These are phyloP conservation scores for Anthoptus insignis DNA, from an alignment of 2,888 invertebrate genomes.

Conservation along the genomic window DNA sequence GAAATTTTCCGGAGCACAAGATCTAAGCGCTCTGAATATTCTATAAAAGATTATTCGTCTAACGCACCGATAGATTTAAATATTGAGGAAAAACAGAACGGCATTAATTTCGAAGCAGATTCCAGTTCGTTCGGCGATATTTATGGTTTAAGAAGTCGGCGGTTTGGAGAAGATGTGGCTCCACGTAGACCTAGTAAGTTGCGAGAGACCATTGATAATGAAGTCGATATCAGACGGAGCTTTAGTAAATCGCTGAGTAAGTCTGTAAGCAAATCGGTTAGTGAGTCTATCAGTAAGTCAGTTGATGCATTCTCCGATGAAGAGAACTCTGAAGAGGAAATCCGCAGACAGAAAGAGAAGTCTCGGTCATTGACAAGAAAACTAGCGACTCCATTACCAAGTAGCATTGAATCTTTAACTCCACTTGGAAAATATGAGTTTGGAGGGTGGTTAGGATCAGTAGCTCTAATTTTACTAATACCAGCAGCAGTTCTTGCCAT, in stretches of 20 bases:
- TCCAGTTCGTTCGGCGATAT: slow-evolving; percentile 58
- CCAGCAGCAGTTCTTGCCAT: slow-evolving; percentile 70
- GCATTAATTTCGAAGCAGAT: slow-evolving; percentile 52
- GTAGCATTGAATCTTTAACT: slow-evolving; percentile 60
- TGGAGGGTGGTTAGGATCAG: slow-evolving; percentile 71
- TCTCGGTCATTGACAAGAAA: slow-evolving; percentile 69
- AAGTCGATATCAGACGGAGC: slow-evolving; percentile 69
- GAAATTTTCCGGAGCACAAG: slow-evolving; percentile 65
- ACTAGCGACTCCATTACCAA: slow-evolving; percentile 75
- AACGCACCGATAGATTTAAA: slow-evolving; percentile 54
- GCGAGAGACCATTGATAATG: slow-evolving; percentile 65
- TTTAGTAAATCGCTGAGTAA: slow-evolving; percentile 58
- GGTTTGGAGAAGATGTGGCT: slow-evolving; percentile 66
- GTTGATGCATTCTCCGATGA: slow-evolving; percentile 75
- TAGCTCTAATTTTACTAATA: slow-evolving; percentile 64
- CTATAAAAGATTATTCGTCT: slow-evolving; percentile 66
- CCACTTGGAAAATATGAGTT: slow-evolving; percentile 72
- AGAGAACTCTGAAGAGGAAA: slow-evolving; percentile 70
- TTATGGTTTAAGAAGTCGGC: slow-evolving; percentile 67
- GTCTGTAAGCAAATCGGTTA: slow-evolving; percentile 70
- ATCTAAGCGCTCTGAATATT: slow-evolving; percentile 70
- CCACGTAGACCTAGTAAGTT: slow-evolving; percentile 72
- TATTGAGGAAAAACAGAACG: slow-evolving; percentile 65
- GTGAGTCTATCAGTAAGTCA: slow-evolving; percentile 75
- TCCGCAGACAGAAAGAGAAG: slow-evolving; percentile 53